Evolutionary conservation across 2,888 invertebrate genomes (phyloP).

Genomic region (Caradrina kadenii): DNA sequence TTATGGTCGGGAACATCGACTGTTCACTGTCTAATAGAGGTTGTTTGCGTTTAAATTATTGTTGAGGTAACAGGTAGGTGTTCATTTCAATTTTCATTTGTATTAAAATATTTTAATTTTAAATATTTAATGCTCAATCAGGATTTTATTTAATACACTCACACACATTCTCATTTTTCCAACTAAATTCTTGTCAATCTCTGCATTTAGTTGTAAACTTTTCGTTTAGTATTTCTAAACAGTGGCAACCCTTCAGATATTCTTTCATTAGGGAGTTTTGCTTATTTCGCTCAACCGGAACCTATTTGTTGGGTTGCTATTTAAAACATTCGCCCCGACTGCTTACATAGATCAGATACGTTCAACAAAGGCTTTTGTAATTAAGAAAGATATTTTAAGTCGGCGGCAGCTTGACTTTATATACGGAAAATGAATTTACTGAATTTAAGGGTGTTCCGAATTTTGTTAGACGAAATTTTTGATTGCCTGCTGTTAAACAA

Average conservation of each 20-base stretch:
- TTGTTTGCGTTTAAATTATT: slow-evolving; percentile 32
- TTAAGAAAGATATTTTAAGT: slow-evolving; percentile 90
- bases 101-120: neutral
- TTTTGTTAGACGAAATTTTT: slow-evolving; percentile 72
- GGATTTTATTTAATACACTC: too few species aligned
- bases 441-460: slow-evolving; percentile 85
- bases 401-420: slow-evolving; percentile 89
- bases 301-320: slow-evolving; percentile 89
- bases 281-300: slow-evolving; percentile 87
- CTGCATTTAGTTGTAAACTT: slow-evolving; percentile 12
- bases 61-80: slow-evolving; percentile 20
- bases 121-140: neutral
- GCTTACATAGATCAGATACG: slow-evolving; percentile 91
- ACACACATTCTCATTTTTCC: neutral
- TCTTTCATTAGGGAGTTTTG: slow-evolving; percentile 86
- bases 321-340: slow-evolving; percentile 89
- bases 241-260: slow-evolving; percentile 78
- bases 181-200: neutral
- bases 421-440: slow-evolving; percentile 89
- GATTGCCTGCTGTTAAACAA: slow-evolving; percentile 58
- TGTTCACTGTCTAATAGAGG: slow-evolving; percentile 57
- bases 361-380: slow-evolving; percentile 91
- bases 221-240: slow-evolving; percentile 11
- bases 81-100: neutral
- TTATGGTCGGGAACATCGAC: slow-evolving; percentile 69